A percentile compares a stretch with the other conserved stretches of the same genome.
These are phyloP conservation scores for Ennomos erosarius DNA, from an alignment of 2,888 invertebrate genomes.

Conservation along the genomic window DNA sequence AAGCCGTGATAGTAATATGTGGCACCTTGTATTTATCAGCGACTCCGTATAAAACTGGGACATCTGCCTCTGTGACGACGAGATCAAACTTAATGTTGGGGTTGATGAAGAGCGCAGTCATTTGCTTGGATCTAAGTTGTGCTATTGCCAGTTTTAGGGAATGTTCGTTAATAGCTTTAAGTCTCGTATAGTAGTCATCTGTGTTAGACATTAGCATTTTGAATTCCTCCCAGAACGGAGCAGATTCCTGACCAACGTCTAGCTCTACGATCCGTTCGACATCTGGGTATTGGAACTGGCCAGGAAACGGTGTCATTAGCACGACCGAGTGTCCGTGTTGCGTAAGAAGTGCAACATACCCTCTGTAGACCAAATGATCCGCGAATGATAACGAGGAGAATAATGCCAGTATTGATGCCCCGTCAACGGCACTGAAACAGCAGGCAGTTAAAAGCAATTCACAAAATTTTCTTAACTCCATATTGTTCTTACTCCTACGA, in stretches of 20 bases:
- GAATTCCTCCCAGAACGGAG: conserved; percentile 69
- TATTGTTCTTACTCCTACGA: conserved; percentile 36
- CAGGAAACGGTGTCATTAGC: conserved; percentile 77
- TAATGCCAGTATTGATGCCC: conserved; percentile 68
- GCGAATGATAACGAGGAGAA: conserved; percentile 74
- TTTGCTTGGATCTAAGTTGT: conserved; percentile 72
- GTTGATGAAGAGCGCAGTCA: conserved; percentile 70
- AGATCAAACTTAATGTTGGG: conserved; percentile 82
- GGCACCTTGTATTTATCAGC: conserved; percentile 83
- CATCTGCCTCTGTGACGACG: conserved; percentile 83
- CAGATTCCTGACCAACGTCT: conserved; percentile 70
- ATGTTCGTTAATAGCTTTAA: conserved; percentile 64
- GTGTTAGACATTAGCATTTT: conserved; percentile 63
- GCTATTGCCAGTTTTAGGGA: conserved; percentile 68
- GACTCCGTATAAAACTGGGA: conserved; percentile 77
- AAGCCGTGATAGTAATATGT: conserved; percentile 80
- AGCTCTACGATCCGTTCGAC: conserved; percentile 68
- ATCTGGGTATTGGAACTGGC: conserved; percentile 67
- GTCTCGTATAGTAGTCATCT: conserved; percentile 66
- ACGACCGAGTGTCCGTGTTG: conserved; percentile 68
- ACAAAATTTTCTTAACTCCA: conserved; percentile 49
- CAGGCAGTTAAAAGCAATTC: conserved; percentile 48
- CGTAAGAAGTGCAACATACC: conserved; percentile 66
- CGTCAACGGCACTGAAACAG: conserved; percentile 47
- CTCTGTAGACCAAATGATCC: conserved; percentile 74